These are phyloP conservation scores for Takifugu bimaculatus DNA, from an alignment of 2,113 vertebrate species.

Conservation along the genomic window DNA sequence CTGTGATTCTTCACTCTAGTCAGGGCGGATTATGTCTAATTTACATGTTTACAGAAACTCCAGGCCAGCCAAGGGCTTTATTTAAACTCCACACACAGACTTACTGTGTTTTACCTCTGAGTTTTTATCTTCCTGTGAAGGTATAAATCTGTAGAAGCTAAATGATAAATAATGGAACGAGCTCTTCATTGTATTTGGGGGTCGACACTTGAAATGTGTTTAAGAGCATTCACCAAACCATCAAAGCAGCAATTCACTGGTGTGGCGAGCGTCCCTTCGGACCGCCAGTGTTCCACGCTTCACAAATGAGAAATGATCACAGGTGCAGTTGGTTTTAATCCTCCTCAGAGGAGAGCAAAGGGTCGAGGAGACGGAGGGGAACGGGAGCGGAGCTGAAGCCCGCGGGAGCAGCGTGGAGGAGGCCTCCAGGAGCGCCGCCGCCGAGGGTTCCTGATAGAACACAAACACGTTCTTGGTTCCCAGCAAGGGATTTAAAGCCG, in stretches of 20 bases:
- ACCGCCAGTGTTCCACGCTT: slow-evolving; percentile 50
- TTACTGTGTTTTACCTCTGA: too few species aligned
- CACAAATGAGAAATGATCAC: slow-evolving; percentile 66
- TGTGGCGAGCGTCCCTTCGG: slow-evolving; percentile 48
- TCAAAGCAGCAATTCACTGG: slow-evolving; percentile 49
- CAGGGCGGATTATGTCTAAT: slow-evolving; percentile 13
- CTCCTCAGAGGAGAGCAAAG: slow-evolving; percentile 34
- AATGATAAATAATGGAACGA: too few species aligned
- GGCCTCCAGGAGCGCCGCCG: slow-evolving; percentile 15
- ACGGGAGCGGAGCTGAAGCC: slow-evolving; percentile 24
- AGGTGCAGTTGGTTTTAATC: slow-evolving; percentile 63
- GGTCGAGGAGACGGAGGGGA: slow-evolving; percentile 27
- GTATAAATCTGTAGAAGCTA: too few species aligned
- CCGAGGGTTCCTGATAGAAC: slow-evolving; percentile 44
- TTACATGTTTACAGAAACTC: slow-evolving; percentile 33
- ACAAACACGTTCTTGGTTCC: slow-evolving; percentile 59
- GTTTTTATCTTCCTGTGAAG: too few species aligned
- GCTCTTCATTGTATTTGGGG: too few species aligned
- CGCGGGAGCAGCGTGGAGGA: slow-evolving; percentile 25
- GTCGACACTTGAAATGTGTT: slow-evolving; percentile 1
- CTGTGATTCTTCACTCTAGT: too few species aligned
- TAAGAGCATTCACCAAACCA: slow-evolving; percentile 40
- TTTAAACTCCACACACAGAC: too few species aligned
- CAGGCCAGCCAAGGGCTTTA: slow-evolving; percentile 2
- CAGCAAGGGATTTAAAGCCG: background rate